Percentiles rank a stretch among this genome's conserved stretches.
phyloP scores from a whole-genome alignment of 2,797 vertebrate species.

The Pristis pectinata region DNA sequence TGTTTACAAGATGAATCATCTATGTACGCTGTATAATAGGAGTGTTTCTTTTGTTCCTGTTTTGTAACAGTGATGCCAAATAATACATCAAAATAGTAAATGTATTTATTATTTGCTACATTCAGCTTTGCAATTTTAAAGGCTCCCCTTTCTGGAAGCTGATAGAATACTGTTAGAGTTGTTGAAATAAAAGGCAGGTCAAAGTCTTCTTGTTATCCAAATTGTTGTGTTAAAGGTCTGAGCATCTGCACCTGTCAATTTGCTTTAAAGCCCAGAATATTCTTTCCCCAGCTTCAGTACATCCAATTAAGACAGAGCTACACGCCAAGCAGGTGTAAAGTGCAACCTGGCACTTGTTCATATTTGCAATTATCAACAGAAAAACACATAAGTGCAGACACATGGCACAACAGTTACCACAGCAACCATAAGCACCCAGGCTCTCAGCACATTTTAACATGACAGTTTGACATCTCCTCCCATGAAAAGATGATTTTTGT shows the following conservation, averaged over 20 bases:
- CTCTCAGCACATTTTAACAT: constrained; percentile 48
- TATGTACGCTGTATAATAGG: neutral
- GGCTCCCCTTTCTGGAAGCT: neutral
- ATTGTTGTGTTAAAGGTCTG: constrained; percentile 55
- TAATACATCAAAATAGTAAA: neutral
- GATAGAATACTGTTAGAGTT: neutral
- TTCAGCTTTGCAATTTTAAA: neutral
- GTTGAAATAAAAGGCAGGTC: constrained; percentile 49
- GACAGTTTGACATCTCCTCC: constrained; percentile 56
- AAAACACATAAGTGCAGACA: constrained; percentile 53
- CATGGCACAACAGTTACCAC: constrained; percentile 55
- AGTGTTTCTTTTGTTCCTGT: neutral
- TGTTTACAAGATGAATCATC: neutral
- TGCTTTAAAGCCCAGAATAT: constrained; percentile 60
- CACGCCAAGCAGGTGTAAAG: constrained; percentile 60
- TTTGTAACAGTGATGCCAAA: neutral
- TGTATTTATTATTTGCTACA: neutral
- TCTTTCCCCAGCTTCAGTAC: constrained; percentile 60
- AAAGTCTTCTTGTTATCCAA: constrained; percentile 58
- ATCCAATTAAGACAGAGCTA: constrained; percentile 64
- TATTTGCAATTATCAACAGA: constrained; percentile 64
- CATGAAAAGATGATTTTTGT: constrained; percentile 45
- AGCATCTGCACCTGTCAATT: constrained; percentile 59
- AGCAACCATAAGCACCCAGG: constrained; percentile 52
- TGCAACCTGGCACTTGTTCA: constrained; percentile 59